Conservation (phyloP, 2,888 invertebrate species). For the Caenorhabditis sp. region DNA sequence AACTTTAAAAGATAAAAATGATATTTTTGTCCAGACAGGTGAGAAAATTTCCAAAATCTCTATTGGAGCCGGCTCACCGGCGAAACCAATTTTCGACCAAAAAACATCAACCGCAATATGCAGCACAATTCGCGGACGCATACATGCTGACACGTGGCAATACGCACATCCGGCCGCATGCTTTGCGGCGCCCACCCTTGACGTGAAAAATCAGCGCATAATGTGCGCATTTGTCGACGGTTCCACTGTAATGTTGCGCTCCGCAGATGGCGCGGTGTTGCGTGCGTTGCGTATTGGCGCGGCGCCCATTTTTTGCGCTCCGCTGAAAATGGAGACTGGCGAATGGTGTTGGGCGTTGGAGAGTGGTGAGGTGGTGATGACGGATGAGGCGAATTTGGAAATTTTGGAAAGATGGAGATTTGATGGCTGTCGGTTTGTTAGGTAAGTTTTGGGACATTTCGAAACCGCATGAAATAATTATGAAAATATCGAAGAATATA, state of each 20-base stretch:
- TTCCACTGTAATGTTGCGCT: not conserved
- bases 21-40: not conserved
- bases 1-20: not conserved
- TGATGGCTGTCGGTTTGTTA: not conserved
- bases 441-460: not conserved
- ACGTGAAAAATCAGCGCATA: not conserved
- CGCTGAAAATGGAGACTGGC: not conserved
- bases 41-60: not conserved
- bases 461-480: too few species aligned
- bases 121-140: not conserved
- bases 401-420: not conserved
- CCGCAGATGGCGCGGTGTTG: not conserved
- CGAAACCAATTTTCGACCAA: not conserved
- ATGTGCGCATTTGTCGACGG: not conserved
- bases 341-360: not conserved
- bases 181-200: not conserved
- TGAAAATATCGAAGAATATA: too few species aligned
- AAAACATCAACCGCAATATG: not conserved
- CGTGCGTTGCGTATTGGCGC: not conserved
- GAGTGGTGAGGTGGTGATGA: not conserved
- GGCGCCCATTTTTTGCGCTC: not conserved
- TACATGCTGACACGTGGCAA: not conserved
- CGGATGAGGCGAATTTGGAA: not conserved
- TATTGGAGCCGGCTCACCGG: not conserved
- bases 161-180: not conserved